Percentiles rank a stretch among this genome's conserved stretches.
phyloP scores from a whole-genome alignment of 1,140 invertebrate genomes.

The Caerostris extrusa region DNA sequence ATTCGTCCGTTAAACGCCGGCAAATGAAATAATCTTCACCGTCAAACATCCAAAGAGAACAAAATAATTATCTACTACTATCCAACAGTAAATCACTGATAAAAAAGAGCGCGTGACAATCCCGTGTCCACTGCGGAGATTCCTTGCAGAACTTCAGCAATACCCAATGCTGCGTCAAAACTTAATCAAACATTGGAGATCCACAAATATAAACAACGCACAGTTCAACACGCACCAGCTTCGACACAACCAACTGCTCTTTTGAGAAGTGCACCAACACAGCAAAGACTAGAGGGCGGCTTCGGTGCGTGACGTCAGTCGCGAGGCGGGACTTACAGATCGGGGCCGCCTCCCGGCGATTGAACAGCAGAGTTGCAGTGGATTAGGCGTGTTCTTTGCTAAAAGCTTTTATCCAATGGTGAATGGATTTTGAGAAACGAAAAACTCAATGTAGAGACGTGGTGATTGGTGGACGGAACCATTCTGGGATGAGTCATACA shows the following conservation, averaged over 20 bases:
- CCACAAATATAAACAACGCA: not conserved
- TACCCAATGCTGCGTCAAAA: no score
- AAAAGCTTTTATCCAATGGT: slow-evolving; percentile 8
- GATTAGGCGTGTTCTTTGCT: not conserved
- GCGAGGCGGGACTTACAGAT: not conserved
- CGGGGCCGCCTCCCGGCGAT: not conserved
- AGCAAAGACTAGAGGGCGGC: slow-evolving; percentile 17
- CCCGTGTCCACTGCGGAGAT: no score
- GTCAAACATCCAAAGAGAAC: not conserved
- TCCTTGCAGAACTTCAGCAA: no score
- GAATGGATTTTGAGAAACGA: not conserved
- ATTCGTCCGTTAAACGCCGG: slow-evolving; percentile 10
- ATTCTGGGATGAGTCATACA: slow-evolving; percentile 51
- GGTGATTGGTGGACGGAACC: slow-evolving; percentile 41
- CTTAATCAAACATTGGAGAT: not conserved
- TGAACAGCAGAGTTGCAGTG: slow-evolving; percentile 5
- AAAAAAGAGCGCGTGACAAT: no score
- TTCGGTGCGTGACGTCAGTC: not conserved
- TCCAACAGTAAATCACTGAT: no score
- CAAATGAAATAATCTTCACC: not conserved
- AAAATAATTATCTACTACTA: not conserved
- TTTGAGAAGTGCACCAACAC: slow-evolving; percentile 28
- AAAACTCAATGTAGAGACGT: not conserved
- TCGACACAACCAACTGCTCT: not conserved
- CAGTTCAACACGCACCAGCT: not conserved